A percentile compares a stretch with the other conserved stretches of the same genome.
phyloP scores from a whole-genome alignment of 1,140 invertebrate genomes.

The Sarcophaga peregrina region DNA sequence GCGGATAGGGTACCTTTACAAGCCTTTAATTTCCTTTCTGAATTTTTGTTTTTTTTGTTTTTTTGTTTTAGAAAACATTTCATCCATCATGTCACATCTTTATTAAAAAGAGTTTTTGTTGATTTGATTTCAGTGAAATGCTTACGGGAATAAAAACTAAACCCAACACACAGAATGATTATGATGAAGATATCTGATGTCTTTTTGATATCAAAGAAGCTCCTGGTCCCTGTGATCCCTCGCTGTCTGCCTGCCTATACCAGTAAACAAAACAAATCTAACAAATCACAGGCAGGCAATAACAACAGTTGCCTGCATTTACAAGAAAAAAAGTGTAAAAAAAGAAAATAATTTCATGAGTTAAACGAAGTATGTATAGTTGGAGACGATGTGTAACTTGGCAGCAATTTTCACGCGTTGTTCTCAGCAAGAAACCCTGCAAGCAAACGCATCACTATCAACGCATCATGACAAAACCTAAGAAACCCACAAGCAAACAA shows the following conservation, averaged over 20 bases:
- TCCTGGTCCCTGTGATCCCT: background rate
- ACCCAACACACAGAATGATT: background rate
- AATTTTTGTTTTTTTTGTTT: no score
- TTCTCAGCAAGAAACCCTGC: slow-evolving; percentile 33
- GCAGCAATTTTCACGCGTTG: slow-evolving; percentile 39
- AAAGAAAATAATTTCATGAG: background rate
- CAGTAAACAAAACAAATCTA: background rate
- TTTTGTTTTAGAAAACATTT: background rate
- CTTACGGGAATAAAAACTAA: background rate
- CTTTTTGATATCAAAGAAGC: background rate
- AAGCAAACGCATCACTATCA: background rate
- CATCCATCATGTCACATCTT: slow-evolving; percentile 28
- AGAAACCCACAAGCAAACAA: background rate
- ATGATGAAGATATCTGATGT: slow-evolving; percentile 28
- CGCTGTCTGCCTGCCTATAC: no score
- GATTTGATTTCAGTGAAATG: background rate
- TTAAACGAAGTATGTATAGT: background rate
- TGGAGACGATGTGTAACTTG: slow-evolving; percentile 7
- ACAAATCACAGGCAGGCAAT: no score
- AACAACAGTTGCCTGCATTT: background rate
- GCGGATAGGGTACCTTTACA: no score
- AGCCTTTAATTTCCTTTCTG: no score
- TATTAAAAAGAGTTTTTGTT: slow-evolving; percentile 28
- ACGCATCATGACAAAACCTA: background rate
- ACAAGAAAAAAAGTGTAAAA: background rate